Conservation (phyloP, 2,113 vertebrate genomes). For the Melanotaenia duboulayi region DNA sequence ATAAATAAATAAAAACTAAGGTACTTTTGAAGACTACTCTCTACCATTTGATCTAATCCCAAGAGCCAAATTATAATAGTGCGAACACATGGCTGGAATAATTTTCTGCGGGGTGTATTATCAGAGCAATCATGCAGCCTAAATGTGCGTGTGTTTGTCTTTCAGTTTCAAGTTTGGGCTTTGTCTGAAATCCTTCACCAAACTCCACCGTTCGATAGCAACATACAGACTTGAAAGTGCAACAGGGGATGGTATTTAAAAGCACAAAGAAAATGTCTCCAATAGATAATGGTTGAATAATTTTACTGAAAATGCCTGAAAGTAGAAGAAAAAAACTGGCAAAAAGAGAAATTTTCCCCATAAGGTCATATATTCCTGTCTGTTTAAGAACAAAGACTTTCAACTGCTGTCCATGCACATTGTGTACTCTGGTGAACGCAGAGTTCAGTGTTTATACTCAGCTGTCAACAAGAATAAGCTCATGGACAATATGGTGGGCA, state of each 20-base stretch:
- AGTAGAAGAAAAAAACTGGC: neutral
- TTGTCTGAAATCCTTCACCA: constrained; percentile 13
- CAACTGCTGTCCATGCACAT: constrained; percentile 34
- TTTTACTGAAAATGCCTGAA: neutral
- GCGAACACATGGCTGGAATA: constrained; percentile 14
- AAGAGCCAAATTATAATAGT: constrained; percentile 4
- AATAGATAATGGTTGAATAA: neutral
- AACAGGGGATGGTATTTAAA: neutral
- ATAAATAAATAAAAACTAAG: constrained; percentile 13
- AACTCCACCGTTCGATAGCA: neutral
- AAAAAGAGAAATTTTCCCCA: neutral
- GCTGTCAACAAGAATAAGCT: constrained; percentile 68
- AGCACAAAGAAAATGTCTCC: neutral
- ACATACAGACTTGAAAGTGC: constrained; percentile 1
- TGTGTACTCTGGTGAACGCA: constrained; percentile 36
- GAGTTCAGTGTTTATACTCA: constrained; percentile 47
- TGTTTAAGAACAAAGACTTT: constrained; percentile 37
- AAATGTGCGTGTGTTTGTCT: constrained; percentile 1
- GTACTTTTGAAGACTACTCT: constrained; percentile 11
- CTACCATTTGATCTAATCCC: constrained; percentile 12
- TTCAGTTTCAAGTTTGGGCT: neutral
- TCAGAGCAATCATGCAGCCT: constrained; percentile 11
- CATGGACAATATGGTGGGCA: constrained; percentile 41
- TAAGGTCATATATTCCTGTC: neutral
- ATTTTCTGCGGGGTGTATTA: constrained; percentile 5